Evolutionary conservation across 2,888 invertebrate species (phyloP).

Genomic region (Parasteatoda lunata): DNA sequence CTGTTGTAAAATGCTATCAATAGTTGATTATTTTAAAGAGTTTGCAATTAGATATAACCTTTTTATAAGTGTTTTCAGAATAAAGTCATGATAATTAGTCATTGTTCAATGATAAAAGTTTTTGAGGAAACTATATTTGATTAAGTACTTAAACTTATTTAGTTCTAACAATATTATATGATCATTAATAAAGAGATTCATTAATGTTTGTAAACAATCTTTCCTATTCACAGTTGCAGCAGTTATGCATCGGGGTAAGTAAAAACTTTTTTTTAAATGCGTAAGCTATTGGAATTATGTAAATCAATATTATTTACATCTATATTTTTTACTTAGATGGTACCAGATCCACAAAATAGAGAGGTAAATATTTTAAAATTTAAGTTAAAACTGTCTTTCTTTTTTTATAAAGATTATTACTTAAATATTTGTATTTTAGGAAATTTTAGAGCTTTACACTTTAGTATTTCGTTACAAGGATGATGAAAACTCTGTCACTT

Average conservation of each 20-base stretch:
- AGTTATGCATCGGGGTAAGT: slow-evolving; percentile 53
- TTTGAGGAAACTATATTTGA: too few species aligned
- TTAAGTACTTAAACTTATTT: too few species aligned
- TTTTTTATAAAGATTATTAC: not conserved
- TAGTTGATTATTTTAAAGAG: too few species aligned
- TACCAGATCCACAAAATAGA: slow-evolving; percentile 23
- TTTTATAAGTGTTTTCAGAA: too few species aligned
- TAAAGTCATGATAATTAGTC: too few species aligned
- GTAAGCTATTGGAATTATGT: not conserved
- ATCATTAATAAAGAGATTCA: too few species aligned
- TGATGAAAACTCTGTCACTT: slow-evolving; percentile 37
- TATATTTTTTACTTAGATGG: slow-evolving; percentile 27
- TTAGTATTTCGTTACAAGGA: slow-evolving; percentile 47
- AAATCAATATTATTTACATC: not conserved
- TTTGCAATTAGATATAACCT: too few species aligned
- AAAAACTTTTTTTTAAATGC: not conserved
- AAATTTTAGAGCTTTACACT: slow-evolving; percentile 51
- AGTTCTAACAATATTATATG: too few species aligned
- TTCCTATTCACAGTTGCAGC: slow-evolving; percentile 52
- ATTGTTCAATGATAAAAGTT: too few species aligned
- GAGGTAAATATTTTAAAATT: slow-evolving; percentile 40
- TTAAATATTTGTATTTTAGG: slow-evolving; percentile 23
- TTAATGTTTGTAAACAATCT: not conserved
- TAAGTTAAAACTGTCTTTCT: not conserved
- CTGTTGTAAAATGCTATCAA: too few species aligned